Conservation (phyloP, 2,888 invertebrate genomes). For the Plagodis dolabraria region DNA sequence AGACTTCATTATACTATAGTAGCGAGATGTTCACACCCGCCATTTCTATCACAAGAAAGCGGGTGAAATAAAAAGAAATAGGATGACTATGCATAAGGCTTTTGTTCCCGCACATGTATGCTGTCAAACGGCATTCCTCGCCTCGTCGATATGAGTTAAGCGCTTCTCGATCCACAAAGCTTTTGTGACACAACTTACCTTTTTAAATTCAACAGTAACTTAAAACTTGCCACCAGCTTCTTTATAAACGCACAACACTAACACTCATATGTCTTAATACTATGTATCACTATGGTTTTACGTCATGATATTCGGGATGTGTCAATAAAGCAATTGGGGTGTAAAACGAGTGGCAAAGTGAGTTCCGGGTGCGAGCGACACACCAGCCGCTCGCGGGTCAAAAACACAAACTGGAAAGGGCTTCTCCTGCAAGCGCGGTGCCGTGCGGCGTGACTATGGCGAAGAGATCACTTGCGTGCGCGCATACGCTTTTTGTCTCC, state of each 20-base stretch:
- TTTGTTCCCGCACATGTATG: slow-evolving; percentile 83
- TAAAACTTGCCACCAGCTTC: slow-evolving; percentile 60
- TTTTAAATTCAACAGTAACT: slow-evolving; percentile 81
- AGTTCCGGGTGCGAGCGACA: slow-evolving; percentile 65
- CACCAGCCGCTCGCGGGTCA: slow-evolving; percentile 76
- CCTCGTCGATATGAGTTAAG: slow-evolving; percentile 79
- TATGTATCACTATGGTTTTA: slow-evolving; percentile 59
- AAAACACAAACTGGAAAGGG: slow-evolving; percentile 77
- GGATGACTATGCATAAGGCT: slow-evolving; percentile 80
- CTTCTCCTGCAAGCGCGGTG: slow-evolving; percentile 58
- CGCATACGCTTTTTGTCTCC: slow-evolving; percentile 48
- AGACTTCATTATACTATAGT: slow-evolving; percentile 33
- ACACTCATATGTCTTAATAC: slow-evolving; percentile 61
- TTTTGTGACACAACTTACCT: slow-evolving; percentile 82
- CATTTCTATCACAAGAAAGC: slow-evolving; percentile 60
- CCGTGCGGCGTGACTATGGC: slow-evolving; percentile 62
- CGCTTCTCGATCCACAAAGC: slow-evolving; percentile 77
- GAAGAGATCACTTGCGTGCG: slow-evolving; percentile 66
- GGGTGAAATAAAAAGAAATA: slow-evolving; percentile 70
- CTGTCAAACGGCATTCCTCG: slow-evolving; percentile 83
- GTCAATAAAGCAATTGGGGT: slow-evolving; percentile 61
- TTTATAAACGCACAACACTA: slow-evolving; percentile 66
- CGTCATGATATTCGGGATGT: slow-evolving; percentile 70
- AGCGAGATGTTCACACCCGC: slow-evolving; percentile 41
- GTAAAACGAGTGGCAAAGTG: slow-evolving; percentile 68